Percentiles rank a stretch among this genome's conserved stretches.
Conservation (phyloP, 2,113 vertebrate genomes). For the Zosterops japonicus region DNA sequence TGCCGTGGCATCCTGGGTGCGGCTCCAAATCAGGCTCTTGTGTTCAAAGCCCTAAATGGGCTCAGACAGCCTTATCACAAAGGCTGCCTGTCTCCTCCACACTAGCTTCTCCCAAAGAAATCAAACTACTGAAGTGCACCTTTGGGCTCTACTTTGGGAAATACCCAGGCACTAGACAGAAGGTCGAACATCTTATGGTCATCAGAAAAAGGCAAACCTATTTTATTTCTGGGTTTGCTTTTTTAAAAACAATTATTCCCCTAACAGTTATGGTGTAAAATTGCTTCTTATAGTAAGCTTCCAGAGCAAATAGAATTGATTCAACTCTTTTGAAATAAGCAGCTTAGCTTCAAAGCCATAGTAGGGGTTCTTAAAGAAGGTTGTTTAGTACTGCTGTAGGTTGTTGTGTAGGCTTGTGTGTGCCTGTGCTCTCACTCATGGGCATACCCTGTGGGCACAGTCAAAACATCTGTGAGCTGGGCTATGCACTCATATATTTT, state of each 20-base stretch:
- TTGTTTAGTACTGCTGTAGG: not conserved
- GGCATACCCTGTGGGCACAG: fast-evolving
- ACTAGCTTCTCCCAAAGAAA: not conserved
- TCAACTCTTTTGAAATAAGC: constrained; percentile 15
- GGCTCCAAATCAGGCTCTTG: not conserved
- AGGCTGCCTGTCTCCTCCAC: not conserved
- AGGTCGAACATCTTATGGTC: not conserved
- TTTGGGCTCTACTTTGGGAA: not conserved
- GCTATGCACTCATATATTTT: not conserved
- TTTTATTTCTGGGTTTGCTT: not conserved
- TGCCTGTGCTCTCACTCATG: fast-evolving
- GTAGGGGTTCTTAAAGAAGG: not conserved
- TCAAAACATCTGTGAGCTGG: not conserved
- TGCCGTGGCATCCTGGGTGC: not conserved
- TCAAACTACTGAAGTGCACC: not conserved
- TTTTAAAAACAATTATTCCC: not conserved
- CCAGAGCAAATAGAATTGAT: not conserved
- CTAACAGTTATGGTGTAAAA: not conserved
- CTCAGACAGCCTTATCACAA: not conserved
- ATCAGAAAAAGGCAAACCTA: not conserved
- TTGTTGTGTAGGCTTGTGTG: not conserved
- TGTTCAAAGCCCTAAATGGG: constrained; percentile 24
- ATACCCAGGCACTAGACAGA: not conserved
- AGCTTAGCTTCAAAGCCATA: not conserved
- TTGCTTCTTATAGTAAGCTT: not conserved